Evolutionary conservation across 2,797 vertebrate species (phyloP), one percentile per base, ranked within the genome.

Genomic region (Parambassis ranga): DNA sequence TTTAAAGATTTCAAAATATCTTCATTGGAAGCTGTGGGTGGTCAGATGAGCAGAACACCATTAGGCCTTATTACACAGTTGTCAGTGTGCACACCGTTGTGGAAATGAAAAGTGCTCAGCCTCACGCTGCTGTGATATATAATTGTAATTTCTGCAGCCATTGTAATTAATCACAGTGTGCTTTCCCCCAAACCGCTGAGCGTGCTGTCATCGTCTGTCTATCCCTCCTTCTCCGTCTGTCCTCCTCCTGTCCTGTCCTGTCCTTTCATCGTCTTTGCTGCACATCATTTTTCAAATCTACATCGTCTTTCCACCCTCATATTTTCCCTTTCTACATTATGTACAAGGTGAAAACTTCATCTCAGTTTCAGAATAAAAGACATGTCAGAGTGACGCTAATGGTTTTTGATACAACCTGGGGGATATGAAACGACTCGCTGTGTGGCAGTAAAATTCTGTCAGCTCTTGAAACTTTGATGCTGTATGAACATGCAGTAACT

Each of bases 61-160:
- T 84, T 61, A 81, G 35, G 60, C 35, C 71, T 78, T 66, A 82
- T 88, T 80, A 81, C 77, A 75, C 67, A 82, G 62, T 76, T 83
- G 81, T 88, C 85, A 74, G 73, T 37, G 64, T 33, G 73, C 78
- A 83, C 77, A 27, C 46, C 5, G 43, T 28, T 30, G 71, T 74
- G 83, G 75, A 89, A 75, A 79, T 78, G 71, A 77, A 81, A 82
- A 46, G 77, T 49, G 70, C 57, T 58, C 55, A 13, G 33, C 58
- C 52, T 10, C 65, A 36, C 30, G 62, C 69, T 32, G 33, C 79
- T 44, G 14, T 82, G 76, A 88, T 80, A 67, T 77, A 81, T 77
- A 83, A 80, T 79, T 83, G 69, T 70, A 71, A 85, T 84, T 78
- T 81, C 59, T 77, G 42, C 41, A 36, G 69, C 61, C 18, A 8